Base-by-base conservation (phyloP, 2,113 vertebrate genomes). In the Ia io region DNA sequence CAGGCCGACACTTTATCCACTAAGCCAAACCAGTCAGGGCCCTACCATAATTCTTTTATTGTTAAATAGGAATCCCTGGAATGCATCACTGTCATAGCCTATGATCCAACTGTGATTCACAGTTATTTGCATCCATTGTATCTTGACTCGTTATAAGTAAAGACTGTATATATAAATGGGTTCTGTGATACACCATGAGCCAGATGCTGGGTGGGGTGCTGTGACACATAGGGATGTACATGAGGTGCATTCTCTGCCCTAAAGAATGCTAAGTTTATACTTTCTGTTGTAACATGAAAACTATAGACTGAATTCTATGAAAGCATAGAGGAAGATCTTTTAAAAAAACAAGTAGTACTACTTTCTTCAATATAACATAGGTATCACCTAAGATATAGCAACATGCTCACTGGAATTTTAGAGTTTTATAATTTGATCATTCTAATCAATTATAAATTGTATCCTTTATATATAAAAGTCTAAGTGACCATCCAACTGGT, bases 361-460 rank as follows among this genome's bases (percentile, higher is more conserved):
- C 9, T 83, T 35, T 79, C 61, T 92, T 90, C 18, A 37, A 0
- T 74, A 79, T 30, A 67, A 69, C 7, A 35, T 79, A 74, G 25
- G 4, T 83, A 59, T 78, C 30, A 53, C 8, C 28, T 87, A 59
- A 93, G 51, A 74, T 56, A 80, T 2, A 86, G 85, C 78, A 84
- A 69, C 28, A 92, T 56, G 23, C 23, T 89, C 61, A 61, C n/a
- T 96, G 67, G 35, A 84, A 92, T 90, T 89, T 96, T n/a, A 90
- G n/a, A 22, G 28, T 90, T 78, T 77, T 77, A 49, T 77, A 76
- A 89, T 53, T 77, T 87, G 32, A 40, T 70, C 10, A 90, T 86
- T 94, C 25, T 89, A 49, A 20, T 86, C 28, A 53, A 20, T 86
- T 23, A 73, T 82, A 80, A 42, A 35, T 77, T 82, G 0, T 85